A percentile compares a stretch with the other conserved stretches of the same genome.
These are phyloP conservation scores for Ethmia dodecea DNA, from an alignment of 2,888 invertebrate species.

Conservation along the genomic window DNA sequence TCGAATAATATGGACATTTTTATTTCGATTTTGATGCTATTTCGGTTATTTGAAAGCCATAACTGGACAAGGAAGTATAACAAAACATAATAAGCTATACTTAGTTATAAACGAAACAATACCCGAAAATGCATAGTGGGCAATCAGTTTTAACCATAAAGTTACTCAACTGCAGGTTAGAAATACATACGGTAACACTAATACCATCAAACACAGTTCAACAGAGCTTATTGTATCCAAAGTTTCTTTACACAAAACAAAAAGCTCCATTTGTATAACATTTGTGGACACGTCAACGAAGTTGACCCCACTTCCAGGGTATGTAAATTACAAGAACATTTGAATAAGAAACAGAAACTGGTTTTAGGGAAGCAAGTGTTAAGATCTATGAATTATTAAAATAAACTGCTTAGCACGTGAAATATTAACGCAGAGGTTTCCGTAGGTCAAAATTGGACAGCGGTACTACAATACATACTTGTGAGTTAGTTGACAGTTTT, in stretches of 20 bases:
- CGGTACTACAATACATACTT: neutral
- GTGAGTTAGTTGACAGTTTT: too few relatives aligned
- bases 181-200: too few relatives aligned
- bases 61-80: too few relatives aligned
- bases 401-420: conserved; percentile 1
- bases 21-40: too few relatives aligned
- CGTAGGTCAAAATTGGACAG: neutral
- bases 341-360: conserved; percentile 18
- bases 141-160: too few relatives aligned
- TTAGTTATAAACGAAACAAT: too few relatives aligned
- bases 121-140: too few relatives aligned
- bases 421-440: neutral
- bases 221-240: conserved; percentile 1
- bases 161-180: too few relatives aligned
- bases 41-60: too few relatives aligned
- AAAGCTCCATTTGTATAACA: conserved; percentile 3
- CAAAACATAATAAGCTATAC: too few relatives aligned
- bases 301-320: conserved; percentile 21
- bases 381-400: conserved; percentile 11
- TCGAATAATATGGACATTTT: too few relatives aligned
- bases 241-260: conserved; percentile 1
- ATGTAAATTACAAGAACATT: conserved; percentile 18
- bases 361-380: conserved; percentile 16
- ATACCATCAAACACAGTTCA: neutral
- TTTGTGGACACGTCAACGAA: conserved; percentile 13